Percentiles rank a stretch among this genome's conserved stretches.
These are phyloP conservation scores for Australoheros facetus DNA, from an alignment of 2,797 vertebrate genomes.

Conservation along the genomic window DNA sequence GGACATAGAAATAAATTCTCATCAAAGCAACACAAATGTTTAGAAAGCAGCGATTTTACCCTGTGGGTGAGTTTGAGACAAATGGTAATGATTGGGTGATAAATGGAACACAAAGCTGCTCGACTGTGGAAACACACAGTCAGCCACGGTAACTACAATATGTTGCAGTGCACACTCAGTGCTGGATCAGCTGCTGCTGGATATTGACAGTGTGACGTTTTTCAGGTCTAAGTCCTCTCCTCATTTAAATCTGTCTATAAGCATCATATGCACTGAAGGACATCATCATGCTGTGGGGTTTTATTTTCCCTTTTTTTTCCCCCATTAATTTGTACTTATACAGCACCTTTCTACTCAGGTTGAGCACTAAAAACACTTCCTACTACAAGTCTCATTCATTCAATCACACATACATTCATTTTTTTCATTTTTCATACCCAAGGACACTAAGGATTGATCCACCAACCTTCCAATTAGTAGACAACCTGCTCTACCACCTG, in stretches of 20 bases:
- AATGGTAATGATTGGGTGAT: neutral
- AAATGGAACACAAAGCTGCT: constrained; percentile 19
- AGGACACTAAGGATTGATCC: neutral
- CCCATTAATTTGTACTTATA: neutral
- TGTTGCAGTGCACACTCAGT: constrained; percentile 47
- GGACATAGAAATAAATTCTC: neutral
- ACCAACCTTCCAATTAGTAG: neutral
- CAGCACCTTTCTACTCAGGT: neutral
- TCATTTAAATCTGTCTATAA: neutral
- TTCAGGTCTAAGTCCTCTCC: neutral
- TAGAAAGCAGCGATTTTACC: neutral
- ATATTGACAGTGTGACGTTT: constrained; percentile 20
- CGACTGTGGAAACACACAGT: constrained; percentile 32
- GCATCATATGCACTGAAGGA: neutral
- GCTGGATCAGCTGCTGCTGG: constrained; percentile 54
- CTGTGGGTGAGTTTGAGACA: neutral
- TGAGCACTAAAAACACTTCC: neutral
- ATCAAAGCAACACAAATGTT: neutral
- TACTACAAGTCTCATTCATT: neutral
- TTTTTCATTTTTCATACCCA: neutral
- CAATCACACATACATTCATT: fast-evolving
- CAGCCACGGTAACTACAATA: constrained; percentile 37
- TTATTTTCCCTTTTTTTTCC: neutral
- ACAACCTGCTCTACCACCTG: neutral
- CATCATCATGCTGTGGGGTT: neutral